phyloP scores from a whole-genome alignment of 2,888 invertebrate species.

The Rutpela maculata region DNA sequence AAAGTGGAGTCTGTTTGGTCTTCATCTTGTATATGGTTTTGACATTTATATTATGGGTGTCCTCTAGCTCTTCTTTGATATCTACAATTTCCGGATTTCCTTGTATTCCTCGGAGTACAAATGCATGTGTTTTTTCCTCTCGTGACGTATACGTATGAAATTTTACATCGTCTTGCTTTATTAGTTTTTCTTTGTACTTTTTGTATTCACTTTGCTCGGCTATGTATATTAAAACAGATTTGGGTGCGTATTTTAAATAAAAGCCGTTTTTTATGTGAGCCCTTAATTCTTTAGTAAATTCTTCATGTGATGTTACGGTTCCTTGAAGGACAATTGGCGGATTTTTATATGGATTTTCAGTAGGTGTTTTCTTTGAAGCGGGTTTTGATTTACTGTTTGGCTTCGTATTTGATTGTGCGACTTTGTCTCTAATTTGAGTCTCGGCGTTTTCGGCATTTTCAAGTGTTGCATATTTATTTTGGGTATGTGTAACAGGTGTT shows the following conservation, averaged over 20 bases:
- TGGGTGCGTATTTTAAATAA: neutral
- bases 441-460: too few species aligned
- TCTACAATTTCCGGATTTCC: neutral
- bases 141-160: conserved; percentile 6
- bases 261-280: neutral
- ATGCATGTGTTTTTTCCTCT: too few species aligned
- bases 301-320: neutral
- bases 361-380: too few species aligned
- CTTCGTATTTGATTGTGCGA: too few species aligned
- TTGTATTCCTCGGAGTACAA: neutral
- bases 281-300: neutral
- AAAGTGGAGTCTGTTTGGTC: too few species aligned
- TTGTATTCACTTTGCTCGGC: neutral
- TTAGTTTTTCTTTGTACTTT: neutral
- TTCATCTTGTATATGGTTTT: neutral
- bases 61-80: neutral
- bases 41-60: neutral
- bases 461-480: too few species aligned
- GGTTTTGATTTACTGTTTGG: too few species aligned
- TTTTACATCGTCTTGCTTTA: neutral
- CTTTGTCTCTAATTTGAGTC: too few species aligned
- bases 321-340: neutral
- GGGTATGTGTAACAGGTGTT: too few species aligned
- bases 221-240: neutral
- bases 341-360: too few species aligned